Percentiles rank a stretch among this genome's conserved stretches.
Conservation (phyloP, 2,888 invertebrate species). For the Eupithecia centaureata region DNA sequence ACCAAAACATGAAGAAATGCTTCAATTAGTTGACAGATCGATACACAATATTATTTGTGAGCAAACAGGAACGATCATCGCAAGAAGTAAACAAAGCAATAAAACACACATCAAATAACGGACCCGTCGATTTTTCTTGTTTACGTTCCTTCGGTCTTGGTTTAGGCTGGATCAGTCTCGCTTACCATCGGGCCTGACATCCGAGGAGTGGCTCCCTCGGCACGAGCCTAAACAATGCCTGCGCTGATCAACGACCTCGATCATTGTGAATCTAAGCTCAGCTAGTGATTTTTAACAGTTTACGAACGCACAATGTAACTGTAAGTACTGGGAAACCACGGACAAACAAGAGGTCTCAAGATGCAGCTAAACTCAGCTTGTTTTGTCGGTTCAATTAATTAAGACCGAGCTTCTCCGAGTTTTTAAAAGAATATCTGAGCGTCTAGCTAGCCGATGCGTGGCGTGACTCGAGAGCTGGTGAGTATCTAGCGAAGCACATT, state of each 20-base stretch:
- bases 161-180: background rate
- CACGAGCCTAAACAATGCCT: too few species aligned
- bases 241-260: too few species aligned
- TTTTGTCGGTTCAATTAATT: background rate
- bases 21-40: background rate
- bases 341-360: background rate
- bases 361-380: background rate
- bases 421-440: too few species aligned
- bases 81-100: constrained; percentile 5
- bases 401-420: too few species aligned
- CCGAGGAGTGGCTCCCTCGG: too few species aligned
- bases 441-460: too few species aligned
- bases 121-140: background rate
- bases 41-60: constrained; percentile 2
- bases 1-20: background rate
- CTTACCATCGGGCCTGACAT: background rate
- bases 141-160: background rate
- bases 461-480: too few species aligned
- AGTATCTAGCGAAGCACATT: too few species aligned
- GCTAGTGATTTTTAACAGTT: background rate
- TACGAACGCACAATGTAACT: background rate
- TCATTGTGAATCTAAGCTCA: background rate
- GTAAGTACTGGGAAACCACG: background rate
- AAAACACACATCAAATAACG: constrained; percentile 5
- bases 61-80: constrained; percentile 3